Base-by-base conservation (phyloP, 2,797 vertebrate genomes). In the Heterohyrax brucei region DNA sequence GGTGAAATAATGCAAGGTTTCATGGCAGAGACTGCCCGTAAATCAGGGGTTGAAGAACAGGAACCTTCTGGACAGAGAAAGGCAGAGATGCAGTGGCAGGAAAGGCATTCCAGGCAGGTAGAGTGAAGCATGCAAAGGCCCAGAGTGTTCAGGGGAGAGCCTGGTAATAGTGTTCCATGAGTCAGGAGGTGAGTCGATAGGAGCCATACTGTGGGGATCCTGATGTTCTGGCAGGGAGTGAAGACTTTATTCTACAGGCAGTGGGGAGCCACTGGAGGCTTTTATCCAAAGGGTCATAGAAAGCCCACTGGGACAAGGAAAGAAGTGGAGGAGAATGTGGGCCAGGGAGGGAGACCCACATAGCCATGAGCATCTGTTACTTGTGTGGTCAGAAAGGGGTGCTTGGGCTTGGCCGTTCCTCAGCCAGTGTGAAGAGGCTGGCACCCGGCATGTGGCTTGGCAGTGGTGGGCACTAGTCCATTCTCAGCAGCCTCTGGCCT, bases 401-500 rank as follows among this genome's bases (percentile, higher is more conserved):
- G 0, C 5, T 0, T 0, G 10, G 84, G 4, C 1, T 0, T 33
- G 26, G n/a, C 14, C 30, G 2, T 89, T 75, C 75, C 73, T 28
- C 53, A 61, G 44, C 70, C 64, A 76, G 33, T 5, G 28, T 72
- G 53, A 88, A 96, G 73, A 53, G 39, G 8, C 82, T 62, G 53
- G 26, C 68, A 77, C 33, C 80, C 73, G 79, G 50, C 24, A 7
- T 0, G 1, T 78, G 86, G 53, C 68, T 70, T 62, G 50, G 66
- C 79, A 86, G n/a, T 6, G 1, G 68, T 5, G 2, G 64, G 46
- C 44, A 2, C 53, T 61, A 61, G 68, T 53, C 82, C n/a, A 3
- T 91, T 94, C 79, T 89, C 79, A 59, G 85, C 85, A 64, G 73
- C 85, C 75, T 76, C 56, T 87, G 79, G 53, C 81, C 87, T 87